Evolutionary conservation across 2,888 invertebrate species (phyloP), one percentile per base, ranked within the genome.

Genomic region (Eupsilia transversa): DNA sequence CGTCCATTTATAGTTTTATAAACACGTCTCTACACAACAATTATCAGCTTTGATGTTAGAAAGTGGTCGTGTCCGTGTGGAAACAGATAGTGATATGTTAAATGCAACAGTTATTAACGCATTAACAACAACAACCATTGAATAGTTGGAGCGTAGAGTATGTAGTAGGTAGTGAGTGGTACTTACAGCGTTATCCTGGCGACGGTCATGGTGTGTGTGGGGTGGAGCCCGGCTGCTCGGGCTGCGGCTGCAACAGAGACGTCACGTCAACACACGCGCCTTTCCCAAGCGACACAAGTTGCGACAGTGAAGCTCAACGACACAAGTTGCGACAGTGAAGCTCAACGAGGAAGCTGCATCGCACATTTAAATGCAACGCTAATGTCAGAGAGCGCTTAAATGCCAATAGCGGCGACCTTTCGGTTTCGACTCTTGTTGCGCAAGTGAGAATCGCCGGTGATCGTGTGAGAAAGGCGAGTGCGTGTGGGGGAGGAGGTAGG

Each of bases 301-400:
- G 95, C 96, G 94, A 96, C 95, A 96, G 94, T 94, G 92, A 94
- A 94, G 93, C 94, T 95, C 94, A 93, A 95, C 94, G 92, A 95
- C 90, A 93, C 94, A 92, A 92, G 93, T 96, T 96, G 95, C 96
- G 94, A 96, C 95, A 96, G 94, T 94, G 92, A 94, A 94, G 93
- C 94, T 95, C 94, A 93, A 95, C 94, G 92, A 95, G 96, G 96
- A 96, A 95, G 96, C 95, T 94, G 94, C 95, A 95, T 94, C 94
- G 92, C 94, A 94, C 93, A 93, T 94, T 94, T 94, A 94, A 94
- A 95, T 95, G 96, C 96, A 96, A 94, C 94, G 93, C 92, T 96
- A 96, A 96, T 96, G 96, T 95, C 96, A 96, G 94, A 95, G 95
- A 95, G 94, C 95, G 94, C 91, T 94, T 94, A 96, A 96, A 96